Base-by-base conservation (phyloP, 2,797 vertebrate species). In the Cynodonichthys magdalenae region DNA sequence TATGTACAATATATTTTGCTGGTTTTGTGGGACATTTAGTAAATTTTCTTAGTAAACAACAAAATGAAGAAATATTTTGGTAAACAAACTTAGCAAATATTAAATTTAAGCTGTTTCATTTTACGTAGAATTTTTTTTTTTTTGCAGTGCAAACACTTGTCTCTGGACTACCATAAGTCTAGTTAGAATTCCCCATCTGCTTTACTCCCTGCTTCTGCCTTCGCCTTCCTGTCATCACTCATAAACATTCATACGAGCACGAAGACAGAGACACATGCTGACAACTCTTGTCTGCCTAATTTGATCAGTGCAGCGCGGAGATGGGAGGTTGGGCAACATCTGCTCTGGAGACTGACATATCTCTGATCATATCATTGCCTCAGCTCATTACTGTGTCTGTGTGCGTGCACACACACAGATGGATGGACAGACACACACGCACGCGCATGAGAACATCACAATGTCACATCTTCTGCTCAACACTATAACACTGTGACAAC, bases 291-390 rank as follows among this genome's bases (percentile, higher is more conserved):
- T 76, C 76, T 86, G 66, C 59, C 85, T 83, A 83, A 89, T 84
- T 79, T 85, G 76, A 90, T 83, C 66, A 77, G 78, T 17, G 4
- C 63, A 53, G 48, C 79, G 67, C 62, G 8, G 72, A 80, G 87
- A 82, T 77, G 64, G 75, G 74, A 82, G 68, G 81, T 83, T 87
- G 80, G 82, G 69, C 71, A 87, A 87, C 87, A 90, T 89, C 88
- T 90, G 89, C 75, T 88, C 77, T 58, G 24, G 83, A 83, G 89
- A 86, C 79, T 62, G 59, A 61, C 69, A 84, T 80, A 76, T 85
- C 86, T 87, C 84, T 87, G 84, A 90, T 88, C 79, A 52, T 77
- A 81, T 90, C 87, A 87, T 74, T 66, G 70, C 61, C 72, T 72
- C 68, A 63, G 71, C 89, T 88, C 85, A 88, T 90, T 85, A 85